Evolutionary conservation across 2,797 vertebrate genomes (phyloP), one percentile per base, ranked within the genome.

Genomic region (Manis crassicaudata): DNA sequence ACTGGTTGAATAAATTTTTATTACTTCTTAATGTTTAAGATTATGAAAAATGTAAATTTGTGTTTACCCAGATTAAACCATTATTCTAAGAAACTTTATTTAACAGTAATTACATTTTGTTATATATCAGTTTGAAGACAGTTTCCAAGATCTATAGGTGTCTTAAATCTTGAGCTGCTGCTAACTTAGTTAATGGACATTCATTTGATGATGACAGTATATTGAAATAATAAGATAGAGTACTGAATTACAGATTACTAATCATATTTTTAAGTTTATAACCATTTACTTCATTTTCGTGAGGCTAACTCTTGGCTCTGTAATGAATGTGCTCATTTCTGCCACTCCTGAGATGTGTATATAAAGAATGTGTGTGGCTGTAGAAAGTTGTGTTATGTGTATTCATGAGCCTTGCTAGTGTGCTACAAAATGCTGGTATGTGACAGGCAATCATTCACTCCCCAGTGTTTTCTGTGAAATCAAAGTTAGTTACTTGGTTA

Each of bases 291-390:
- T 75, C 18, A 54, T 50, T 92, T 86, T 82, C 60, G 83, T 80
- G 37, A 63, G 37, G 23, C 63, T 86, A 0, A 94, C 65, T 65
- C 67, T 83, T 90, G 81, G 23, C 7, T 88, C 12, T 29, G 4
- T 84, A 89, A 81, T 67, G 73, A 96, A 60, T 25, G 14, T 62
- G 37, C 37, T 95, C 65, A 56, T 88, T 94, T 88, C 40, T 56
- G 56, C 56, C 65, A 68, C 93, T 56, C 46, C 43, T 77, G 62
- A 67, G 54, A 90, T 72, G 37, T n/a, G 1, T 52, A n/a, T 32
- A 25, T 85, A 75, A 90, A 85, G 90, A 43, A 85, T 11, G 7
- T 72, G 9, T 54, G 35, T 76, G 63, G 43, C 56, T 62, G 56
- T 82, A 62, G 83, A 85, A 81, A 37, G 20, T 32, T 29, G 4